Evolutionary conservation across 1,140 invertebrate species (phyloP), one percentile per base, ranked within the genome.

Genomic region (Zelostemma sp.): DNA sequence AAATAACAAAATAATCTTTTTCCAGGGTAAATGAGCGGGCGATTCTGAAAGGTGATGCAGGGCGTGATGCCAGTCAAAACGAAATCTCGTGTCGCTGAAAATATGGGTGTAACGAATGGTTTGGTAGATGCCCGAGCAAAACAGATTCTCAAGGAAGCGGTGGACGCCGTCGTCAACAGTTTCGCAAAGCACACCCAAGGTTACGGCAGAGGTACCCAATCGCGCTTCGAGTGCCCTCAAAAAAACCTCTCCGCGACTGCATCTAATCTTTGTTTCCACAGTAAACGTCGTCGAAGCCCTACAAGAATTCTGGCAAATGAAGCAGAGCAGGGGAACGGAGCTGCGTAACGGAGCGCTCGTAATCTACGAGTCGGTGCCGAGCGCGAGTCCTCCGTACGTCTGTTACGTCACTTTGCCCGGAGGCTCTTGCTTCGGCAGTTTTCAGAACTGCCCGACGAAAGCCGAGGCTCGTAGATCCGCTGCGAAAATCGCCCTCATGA

Each of bases 281-380:
- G 95, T 97, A 61, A 97, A 98, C 86, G 95, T 97, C 8, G 95
- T 97, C 18, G 95, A 97, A 85, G 95, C 95, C 6, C 86, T 98
- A 18, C 95, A 97, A 85, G 95, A 97, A 86, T 98, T 98, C 84
- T 98, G 96, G 96, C 95, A 97, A 86, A 95, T 97, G 94, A 97
- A 98, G 85, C 93, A 94, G 75, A 90, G 92, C 21, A 86, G 95
- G 68, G 91, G 94, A n/a, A 91, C 92, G 4, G 94, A 96, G 75
- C 86, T 96, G 21, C 91, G 93, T 74, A 96, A 95, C 77, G 95
- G 94, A 17, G 95, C 95, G 2, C 89, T 97, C 63, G 95, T 98
- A 55, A 96, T 97, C 76, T 98, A 97, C 81, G 95, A 97, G 87
- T 97, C 95, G 1, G 94, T 97, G 47, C 95, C 95, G 21, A 92